Conservation (phyloP, 2,113 vertebrate species). For the Proterorhinus semilunaris region DNA sequence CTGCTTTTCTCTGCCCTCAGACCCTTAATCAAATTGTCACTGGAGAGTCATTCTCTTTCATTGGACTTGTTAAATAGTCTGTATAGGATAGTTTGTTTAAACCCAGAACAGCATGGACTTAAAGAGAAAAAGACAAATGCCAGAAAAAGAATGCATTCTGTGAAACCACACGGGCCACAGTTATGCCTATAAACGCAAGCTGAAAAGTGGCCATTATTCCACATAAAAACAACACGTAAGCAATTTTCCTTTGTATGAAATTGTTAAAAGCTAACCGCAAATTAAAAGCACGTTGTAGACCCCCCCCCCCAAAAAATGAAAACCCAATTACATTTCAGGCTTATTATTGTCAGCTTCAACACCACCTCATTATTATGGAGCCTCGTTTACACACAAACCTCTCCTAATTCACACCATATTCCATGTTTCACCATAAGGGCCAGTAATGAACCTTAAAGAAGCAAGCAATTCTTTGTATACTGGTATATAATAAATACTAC, state of each 20-base stretch:
- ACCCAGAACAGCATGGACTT: not conserved
- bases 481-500: not conserved
- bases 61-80: not conserved
- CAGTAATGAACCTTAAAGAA: slow-evolving; percentile 21
- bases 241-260: slow-evolving; percentile 6
- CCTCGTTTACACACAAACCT: slow-evolving; percentile 17
- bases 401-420: slow-evolving; percentile 51
- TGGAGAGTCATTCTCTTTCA: not conserved
- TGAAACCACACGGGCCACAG: not conserved
- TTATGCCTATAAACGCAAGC: not conserved
- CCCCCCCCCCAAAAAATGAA: not conserved
- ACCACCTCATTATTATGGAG: slow-evolving; percentile 7
- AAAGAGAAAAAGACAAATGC: not conserved
- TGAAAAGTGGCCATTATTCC: slow-evolving; percentile 3
- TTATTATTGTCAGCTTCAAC: not conserved
- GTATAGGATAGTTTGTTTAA: not conserved
- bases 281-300: slow-evolving; percentile 7
- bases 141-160: not conserved
- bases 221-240: slow-evolving; percentile 8
- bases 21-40: not conserved
- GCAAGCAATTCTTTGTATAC: slow-evolving; percentile 3
- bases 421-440: slow-evolving; percentile 34
- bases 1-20: not conserved
- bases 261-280: not conserved
- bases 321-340: slow-evolving; percentile 4